Evolutionary conservation across 2,888 invertebrate species (phyloP).

Genomic region (Drosophila kambysellisi): DNA sequence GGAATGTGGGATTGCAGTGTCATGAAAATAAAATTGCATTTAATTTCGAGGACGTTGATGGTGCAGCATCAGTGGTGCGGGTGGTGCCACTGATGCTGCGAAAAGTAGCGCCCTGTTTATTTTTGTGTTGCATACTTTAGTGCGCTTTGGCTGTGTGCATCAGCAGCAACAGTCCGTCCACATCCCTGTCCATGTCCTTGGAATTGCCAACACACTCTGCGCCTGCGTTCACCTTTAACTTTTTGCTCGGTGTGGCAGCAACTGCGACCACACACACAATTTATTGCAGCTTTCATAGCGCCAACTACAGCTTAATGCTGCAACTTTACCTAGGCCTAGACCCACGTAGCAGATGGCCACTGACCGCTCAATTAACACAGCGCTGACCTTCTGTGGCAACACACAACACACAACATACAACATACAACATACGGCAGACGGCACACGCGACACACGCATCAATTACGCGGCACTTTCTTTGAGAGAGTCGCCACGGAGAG

Average conservation of each 20-base stretch:
- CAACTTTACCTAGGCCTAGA: conserved; percentile 39
- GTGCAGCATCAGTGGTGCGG: neutral
- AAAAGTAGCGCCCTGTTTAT: neutral
- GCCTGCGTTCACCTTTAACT: conserved; percentile 29
- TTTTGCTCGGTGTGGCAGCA: conserved; percentile 9
- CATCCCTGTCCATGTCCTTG: conserved; percentile 47
- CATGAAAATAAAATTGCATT: conserved; percentile 76
- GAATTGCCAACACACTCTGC: conserved; percentile 31
- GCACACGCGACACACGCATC: conserved; percentile 67
- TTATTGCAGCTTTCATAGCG: conserved; percentile 20
- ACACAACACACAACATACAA: conserved; percentile 6
- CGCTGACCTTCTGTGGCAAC: conserved; percentile 52
- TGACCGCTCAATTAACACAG: conserved; percentile 58
- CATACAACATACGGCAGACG: neutral
- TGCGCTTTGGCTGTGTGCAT: conserved; percentile 40
- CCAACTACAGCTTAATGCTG: conserved; percentile 25
- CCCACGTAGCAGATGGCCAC: conserved; percentile 31
- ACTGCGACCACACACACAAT: conserved; percentile 30
- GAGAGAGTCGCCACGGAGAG: neutral
- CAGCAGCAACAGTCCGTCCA: conserved; percentile 4
- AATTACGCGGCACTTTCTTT: conserved; percentile 74
- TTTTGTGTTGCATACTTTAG: conserved; percentile 60
- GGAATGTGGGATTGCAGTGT: conserved; percentile 50
- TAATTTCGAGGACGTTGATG: conserved; percentile 39
- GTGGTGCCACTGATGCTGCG: conserved; percentile 1